A percentile compares a stretch with the other conserved stretches of the same genome.
Evolutionary conservation across 2,888 invertebrate species (phyloP).

Genomic region (Hyalella azteca): DNA sequence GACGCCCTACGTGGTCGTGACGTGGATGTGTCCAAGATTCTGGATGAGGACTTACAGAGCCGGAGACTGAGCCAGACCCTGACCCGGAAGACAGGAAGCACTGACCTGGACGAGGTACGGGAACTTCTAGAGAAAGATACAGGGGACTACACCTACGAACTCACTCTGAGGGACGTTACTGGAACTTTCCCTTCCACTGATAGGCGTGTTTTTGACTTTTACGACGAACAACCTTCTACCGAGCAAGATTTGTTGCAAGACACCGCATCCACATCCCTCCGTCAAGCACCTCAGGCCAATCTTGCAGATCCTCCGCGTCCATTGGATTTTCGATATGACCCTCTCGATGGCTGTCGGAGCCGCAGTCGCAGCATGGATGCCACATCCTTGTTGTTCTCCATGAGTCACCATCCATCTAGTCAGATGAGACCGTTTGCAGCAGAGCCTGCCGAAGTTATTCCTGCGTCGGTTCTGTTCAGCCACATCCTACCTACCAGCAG

Average conservation of each 20-base stretch:
- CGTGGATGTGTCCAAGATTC: constrained; percentile 11
- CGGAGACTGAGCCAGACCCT: not conserved
- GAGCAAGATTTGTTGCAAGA: constrained; percentile 9
- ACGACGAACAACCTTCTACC: not conserved
- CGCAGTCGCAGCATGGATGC: constrained; percentile 37
- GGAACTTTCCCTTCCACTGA: not conserved
- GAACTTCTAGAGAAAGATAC: not conserved
- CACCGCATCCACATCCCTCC: constrained; percentile 9
- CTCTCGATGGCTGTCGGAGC: not conserved
- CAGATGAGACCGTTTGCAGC: constrained; percentile 2
- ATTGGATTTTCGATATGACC: constrained; percentile 24
- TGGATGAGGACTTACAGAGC: constrained; percentile 15
- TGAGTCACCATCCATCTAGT: constrained; percentile 37
- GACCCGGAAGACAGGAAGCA: not conserved
- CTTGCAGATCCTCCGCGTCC: not conserved
- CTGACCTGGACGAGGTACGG: not conserved
- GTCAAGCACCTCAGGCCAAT: not conserved
- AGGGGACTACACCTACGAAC: not conserved
- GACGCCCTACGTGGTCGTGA: constrained; percentile 6
- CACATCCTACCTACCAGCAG: constrained; percentile 4
- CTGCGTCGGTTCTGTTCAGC: not conserved
- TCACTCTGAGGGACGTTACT: not conserved
- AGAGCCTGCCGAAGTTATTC: not conserved
- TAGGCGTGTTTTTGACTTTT: not conserved
- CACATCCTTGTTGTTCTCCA: not conserved